phyloP scores from a whole-genome alignment of 2,888 invertebrate genomes.

The Pseudolycoriella hygida region DNA sequence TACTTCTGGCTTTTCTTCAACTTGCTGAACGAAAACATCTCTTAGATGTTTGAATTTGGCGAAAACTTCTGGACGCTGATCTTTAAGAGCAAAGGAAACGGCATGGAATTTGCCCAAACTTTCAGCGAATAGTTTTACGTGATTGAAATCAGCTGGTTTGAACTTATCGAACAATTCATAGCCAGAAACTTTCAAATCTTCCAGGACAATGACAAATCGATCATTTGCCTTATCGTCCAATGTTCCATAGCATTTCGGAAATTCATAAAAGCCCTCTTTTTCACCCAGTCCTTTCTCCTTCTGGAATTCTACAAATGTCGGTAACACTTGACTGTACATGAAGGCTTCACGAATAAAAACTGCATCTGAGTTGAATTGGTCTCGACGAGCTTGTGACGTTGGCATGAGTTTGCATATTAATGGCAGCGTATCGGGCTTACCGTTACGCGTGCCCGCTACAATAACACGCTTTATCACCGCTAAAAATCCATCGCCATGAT shows the following conservation, averaged over 20 bases:
- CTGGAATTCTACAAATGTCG: slow-evolving; percentile 5
- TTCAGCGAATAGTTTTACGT: background rate
- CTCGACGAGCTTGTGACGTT: background rate
- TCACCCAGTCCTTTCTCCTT: background rate
- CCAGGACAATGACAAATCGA: slow-evolving; percentile 2
- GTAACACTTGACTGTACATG: slow-evolving; percentile 4
- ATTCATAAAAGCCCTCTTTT: background rate
- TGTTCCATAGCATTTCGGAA: slow-evolving; percentile 3
- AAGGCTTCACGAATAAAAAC: slow-evolving; percentile 6
- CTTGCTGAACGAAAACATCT: no score
- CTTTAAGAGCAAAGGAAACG: slow-evolving; percentile 6
- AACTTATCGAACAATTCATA: slow-evolving; percentile 3
- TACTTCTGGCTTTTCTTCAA: no score
- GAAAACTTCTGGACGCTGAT: slow-evolving; percentile 2
- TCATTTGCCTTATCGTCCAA: background rate
- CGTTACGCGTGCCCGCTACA: slow-evolving; percentile 1
- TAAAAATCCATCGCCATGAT: slow-evolving; percentile 8
- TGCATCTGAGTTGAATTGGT: background rate
- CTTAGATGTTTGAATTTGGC: background rate
- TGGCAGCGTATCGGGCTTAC: background rate
- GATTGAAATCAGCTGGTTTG: background rate
- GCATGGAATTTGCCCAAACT: slow-evolving; percentile 8
- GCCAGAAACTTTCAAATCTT: slow-evolving; percentile 2
- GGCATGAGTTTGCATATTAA: slow-evolving; percentile 6
- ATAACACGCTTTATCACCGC: slow-evolving; percentile 1